Evolutionary conservation across 2,888 invertebrate genomes (phyloP).

Genomic region (Drosophila vallismaia): DNA sequence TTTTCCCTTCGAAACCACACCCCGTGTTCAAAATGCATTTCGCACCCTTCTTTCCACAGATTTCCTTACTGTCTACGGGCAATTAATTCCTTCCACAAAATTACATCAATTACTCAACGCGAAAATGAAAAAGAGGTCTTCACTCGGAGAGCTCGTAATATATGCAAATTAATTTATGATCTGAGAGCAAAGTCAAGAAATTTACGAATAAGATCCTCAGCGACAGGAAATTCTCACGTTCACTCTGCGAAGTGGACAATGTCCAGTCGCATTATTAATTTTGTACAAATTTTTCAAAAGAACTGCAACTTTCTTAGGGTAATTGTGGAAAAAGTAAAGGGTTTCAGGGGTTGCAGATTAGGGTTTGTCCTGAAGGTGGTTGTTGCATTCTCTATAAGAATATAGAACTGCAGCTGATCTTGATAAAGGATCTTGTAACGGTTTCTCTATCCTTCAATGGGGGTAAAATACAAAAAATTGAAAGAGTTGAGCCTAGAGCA

Average conservation of each 20-base stretch:
- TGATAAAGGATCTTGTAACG: constrained; percentile 25
- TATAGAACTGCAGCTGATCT: constrained; percentile 28
- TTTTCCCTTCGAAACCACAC: constrained; percentile 9
- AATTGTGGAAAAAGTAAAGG: not conserved
- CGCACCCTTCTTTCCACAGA: constrained; percentile 46
- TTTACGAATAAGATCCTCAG: constrained; percentile 18
- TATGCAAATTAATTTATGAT: constrained; percentile 57
- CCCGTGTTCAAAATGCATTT: constrained; percentile 14
- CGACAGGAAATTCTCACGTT: constrained; percentile 65
- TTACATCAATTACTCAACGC: constrained; percentile 56
- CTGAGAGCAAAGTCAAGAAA: constrained; percentile 48
- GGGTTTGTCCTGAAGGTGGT: constrained; percentile 30
- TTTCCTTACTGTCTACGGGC: constrained; percentile 33
- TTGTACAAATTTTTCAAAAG: constrained; percentile 21
- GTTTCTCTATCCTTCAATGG: constrained; percentile 5
- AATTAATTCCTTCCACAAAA: constrained; percentile 73
- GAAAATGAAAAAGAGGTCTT: constrained; percentile 7
- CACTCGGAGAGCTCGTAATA: constrained; percentile 30
- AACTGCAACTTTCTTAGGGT: constrained; percentile 15
- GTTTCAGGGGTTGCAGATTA: constrained; percentile 21
- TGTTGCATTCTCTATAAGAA: constrained; percentile 23
- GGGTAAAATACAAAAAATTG: not conserved
- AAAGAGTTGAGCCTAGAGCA: not conserved
- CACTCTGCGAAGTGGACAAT: constrained; percentile 58
- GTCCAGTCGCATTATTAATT: constrained; percentile 56